phyloP scores from a whole-genome alignment of 2,888 invertebrate species.

The Tachina lurida region DNA sequence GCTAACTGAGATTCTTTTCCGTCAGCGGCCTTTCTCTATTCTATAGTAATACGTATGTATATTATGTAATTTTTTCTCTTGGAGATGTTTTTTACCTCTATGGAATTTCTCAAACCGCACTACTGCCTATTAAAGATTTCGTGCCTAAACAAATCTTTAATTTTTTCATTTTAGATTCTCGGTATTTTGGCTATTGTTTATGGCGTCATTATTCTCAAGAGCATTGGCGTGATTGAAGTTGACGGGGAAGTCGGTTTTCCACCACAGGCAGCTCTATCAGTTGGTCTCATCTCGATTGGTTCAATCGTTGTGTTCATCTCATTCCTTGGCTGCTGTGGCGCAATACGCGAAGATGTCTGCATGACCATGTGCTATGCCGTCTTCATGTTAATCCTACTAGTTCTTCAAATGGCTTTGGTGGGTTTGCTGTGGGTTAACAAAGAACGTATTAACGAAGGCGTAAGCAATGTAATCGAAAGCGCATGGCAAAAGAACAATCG shows the following conservation, averaged over 20 bases:
- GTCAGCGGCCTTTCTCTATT: no score
- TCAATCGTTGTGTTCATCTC: constrained; percentile 90
- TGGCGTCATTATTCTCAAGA: constrained; percentile 86
- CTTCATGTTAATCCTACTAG: constrained; percentile 88
- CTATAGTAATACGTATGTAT: no score
- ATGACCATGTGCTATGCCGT: constrained; percentile 92
- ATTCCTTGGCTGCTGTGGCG: constrained; percentile 96
- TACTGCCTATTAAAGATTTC: no score
- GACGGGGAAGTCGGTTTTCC: constrained; percentile 83
- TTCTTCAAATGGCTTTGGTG: constrained; percentile 88
- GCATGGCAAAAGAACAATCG: constrained; percentile 81
- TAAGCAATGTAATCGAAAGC: constrained; percentile 84
- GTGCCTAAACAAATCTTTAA: background rate
- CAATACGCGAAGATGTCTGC: constrained; percentile 93
- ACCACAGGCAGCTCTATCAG: constrained; percentile 84
- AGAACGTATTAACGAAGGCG: constrained; percentile 84
- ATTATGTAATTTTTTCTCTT: no score
- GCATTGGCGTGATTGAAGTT: constrained; percentile 83
- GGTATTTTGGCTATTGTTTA: constrained; percentile 88
- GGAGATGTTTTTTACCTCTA: no score
- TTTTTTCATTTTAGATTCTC: constrained; percentile 84
- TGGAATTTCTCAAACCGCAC: no score
- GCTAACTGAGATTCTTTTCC: no score
- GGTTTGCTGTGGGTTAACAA: constrained; percentile 87
- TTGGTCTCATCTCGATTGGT: constrained; percentile 87